Evolutionary conservation across 1,140 invertebrate species (phyloP).

Genomic region (Gryon sp.): DNA sequence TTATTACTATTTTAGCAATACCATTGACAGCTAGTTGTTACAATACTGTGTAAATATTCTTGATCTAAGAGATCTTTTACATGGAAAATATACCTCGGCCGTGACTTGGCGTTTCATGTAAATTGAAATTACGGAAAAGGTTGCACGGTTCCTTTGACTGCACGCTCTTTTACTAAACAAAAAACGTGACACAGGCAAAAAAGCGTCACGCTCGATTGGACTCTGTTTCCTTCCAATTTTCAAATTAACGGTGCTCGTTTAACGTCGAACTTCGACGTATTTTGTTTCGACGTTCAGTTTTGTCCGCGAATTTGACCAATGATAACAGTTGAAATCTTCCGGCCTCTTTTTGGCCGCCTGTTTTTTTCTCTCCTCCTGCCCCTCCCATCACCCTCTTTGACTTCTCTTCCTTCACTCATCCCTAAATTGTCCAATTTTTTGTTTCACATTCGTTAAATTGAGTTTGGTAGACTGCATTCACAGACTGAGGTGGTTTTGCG

Average conservation of each 20-base stretch:
- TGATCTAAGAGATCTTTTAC: conserved; percentile 20
- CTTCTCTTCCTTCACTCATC: too few species aligned
- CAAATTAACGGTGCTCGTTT: conserved; percentile 51
- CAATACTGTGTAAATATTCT: conserved; percentile 38
- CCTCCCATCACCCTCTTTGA: conserved; percentile 2
- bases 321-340: conserved; percentile 30
- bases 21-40: conserved; percentile 20
- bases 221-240: conserved; percentile 56
- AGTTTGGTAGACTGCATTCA: conserved; percentile 34
- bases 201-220: conserved; percentile 41
- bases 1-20: conserved; percentile 55
- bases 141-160: conserved; percentile 29
- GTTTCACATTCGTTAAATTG: conserved; percentile 44
- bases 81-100: conserved; percentile 14
- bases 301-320: conserved; percentile 13
- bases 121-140: conserved; percentile 35
- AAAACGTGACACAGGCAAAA: conserved; percentile 10
- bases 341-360: conserved; percentile 11
- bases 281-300: conserved; percentile 39
- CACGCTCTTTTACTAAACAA: conserved; percentile 17
- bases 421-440: background rate
- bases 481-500: conserved; percentile 8
- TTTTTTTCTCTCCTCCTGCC: conserved; percentile 6
- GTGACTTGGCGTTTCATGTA: conserved; percentile 33
- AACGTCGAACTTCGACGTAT: conserved; percentile 34